Evolutionary conservation across 2,113 vertebrate species (phyloP).

Genomic region (Butastur rufipennis): DNA sequence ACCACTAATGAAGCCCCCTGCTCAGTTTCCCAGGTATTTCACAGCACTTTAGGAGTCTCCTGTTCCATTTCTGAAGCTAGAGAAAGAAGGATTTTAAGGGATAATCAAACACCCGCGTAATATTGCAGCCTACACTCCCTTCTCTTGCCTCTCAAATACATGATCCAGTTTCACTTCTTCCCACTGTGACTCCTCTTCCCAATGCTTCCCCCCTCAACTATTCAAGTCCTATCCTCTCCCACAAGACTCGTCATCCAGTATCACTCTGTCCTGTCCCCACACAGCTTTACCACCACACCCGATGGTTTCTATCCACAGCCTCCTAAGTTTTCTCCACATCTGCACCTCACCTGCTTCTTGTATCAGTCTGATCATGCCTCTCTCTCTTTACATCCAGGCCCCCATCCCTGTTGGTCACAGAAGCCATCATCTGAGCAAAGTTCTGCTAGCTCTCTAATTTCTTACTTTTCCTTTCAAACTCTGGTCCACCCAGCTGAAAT

Average conservation of each 20-base stretch:
- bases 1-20: not conserved
- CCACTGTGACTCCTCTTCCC: not conserved
- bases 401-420: not conserved
- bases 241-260: not conserved
- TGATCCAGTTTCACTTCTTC: not conserved
- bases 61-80: not conserved
- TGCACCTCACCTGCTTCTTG: not conserved
- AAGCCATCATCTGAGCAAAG: not conserved
- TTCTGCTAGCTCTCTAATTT: not conserved
- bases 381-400: not conserved
- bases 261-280: not conserved
- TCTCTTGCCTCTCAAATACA: not conserved
- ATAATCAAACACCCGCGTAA: not conserved
- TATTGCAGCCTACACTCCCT: not conserved
- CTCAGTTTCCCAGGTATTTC: not conserved
- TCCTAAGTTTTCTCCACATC: not conserved
- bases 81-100: not conserved
- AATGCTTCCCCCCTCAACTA: not conserved
- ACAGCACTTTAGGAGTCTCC: not conserved
- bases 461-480: not conserved
- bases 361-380: fast-evolving
- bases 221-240: not conserved
- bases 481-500: not conserved
- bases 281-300: not conserved
- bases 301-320: not conserved